Base-by-base conservation (phyloP, 2,113 vertebrate genomes). In the Erythrolamprus reginae region DNA sequence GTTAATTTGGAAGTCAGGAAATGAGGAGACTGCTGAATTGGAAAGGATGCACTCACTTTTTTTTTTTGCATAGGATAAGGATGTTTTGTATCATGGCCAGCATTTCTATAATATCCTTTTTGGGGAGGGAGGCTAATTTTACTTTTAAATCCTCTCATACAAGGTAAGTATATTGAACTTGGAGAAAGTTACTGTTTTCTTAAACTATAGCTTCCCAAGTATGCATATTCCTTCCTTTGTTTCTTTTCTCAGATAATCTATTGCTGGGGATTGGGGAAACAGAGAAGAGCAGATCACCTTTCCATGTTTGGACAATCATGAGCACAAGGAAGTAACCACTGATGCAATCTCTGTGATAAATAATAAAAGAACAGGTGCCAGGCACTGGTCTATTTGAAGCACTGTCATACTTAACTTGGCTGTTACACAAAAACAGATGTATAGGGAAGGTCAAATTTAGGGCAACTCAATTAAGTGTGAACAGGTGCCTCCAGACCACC, bases 401-500 rank as follows among this genome's bases (percentile, higher is more conserved):
- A 88, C 38, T 87, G 52, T 91, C 92, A 38, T 93, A 88, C 86
- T 93, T 87, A 92, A 47, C 42, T 86, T 58, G 93, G 82, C 58
- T 50, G 10, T 51, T 84, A 86, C 89, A 91, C 89, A 92, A 96
- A 91, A 65, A 88, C 83, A 95, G 77, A 90, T 93, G 84, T 93
- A 90, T 93, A 61, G 47, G 48, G 47, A 90, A 93, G 90, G 91
- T 96, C 93, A 95, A 55, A 94, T 88, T 94, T 47, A 93, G 93
- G 91, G 61, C 91, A 91, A 88, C 92, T 88, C 89, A 90, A 89
- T 93, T 90, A 91, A 92, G 85, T 93, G 77, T 92, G 95, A 95
- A 90, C 94, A 95, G 93, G 91, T 94, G 94, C 7, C 24, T 93
- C 38, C 50, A 58, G 93, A 92, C 94, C 85, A 93, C 93, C 92